These are phyloP conservation scores for Polypedilum pembai DNA, from an alignment of 1,140 invertebrate genomes.

Conservation along the genomic window DNA sequence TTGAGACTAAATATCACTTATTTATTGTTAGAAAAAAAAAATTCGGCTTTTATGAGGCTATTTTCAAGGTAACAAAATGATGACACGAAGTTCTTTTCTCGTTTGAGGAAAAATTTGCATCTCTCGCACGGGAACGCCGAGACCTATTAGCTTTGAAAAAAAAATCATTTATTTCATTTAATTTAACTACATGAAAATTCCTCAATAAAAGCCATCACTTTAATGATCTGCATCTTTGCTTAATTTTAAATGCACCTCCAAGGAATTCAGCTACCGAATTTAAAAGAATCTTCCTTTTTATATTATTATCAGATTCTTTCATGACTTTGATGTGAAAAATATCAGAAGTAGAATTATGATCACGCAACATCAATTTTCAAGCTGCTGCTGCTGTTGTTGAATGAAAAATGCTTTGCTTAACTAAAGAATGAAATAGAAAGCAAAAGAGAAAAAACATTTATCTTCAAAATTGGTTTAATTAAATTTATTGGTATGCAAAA, in stretches of 20 bases:
- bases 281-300: background rate
- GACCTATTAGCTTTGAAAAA: background rate
- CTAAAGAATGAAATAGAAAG: no score
- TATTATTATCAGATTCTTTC: conserved; percentile 7
- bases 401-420: background rate
- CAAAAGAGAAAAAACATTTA: background rate
- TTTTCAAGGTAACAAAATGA: background rate
- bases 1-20: no score
- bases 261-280: conserved; percentile 16
- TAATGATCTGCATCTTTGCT: no score
- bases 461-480: conserved; percentile 1
- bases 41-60: no score
- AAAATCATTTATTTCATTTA: background rate
- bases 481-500: background rate
- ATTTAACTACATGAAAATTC: background rate
- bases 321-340: conserved; percentile 18
- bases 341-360: background rate
- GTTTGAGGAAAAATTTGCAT: background rate
- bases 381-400: background rate
- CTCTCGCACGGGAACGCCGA: background rate
- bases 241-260: background rate
- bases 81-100: background rate
- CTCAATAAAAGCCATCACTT: no score
- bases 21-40: no score
- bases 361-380: background rate